phyloP scores from a whole-genome alignment of 2,797 vertebrate species.

The Gymnoscopelus microlampas region DNA sequence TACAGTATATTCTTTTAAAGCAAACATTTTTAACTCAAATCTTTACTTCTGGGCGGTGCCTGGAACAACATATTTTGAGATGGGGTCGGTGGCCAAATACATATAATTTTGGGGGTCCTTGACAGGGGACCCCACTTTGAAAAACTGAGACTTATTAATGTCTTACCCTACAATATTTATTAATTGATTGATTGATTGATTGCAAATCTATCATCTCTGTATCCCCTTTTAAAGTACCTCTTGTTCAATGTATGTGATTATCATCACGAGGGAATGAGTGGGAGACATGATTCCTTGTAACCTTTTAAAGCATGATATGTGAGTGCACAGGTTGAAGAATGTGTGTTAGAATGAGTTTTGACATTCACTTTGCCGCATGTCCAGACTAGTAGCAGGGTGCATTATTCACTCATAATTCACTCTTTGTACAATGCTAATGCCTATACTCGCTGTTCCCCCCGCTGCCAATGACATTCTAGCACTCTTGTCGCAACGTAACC shows the following conservation, averaged over 20 bases:
- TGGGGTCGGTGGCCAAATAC: no score
- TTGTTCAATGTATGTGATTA: conserved; percentile 32
- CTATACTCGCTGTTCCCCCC: conserved; percentile 70
- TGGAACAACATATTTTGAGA: no score
- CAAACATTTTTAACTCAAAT: no score
- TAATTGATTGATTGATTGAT: conserved; percentile 1
- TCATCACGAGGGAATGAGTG: conserved; percentile 65
- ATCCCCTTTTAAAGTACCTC: conserved; percentile 31
- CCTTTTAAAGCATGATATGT: conserved; percentile 83
- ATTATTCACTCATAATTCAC: conserved; percentile 92
- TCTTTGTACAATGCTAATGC: conserved; percentile 87
- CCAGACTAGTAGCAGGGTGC: conserved; percentile 86
- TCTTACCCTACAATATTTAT: no score
- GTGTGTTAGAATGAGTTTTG: conserved; percentile 89
- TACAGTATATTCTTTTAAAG: no score
- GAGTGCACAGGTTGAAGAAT: conserved; percentile 89
- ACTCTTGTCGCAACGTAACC: conserved; percentile 69
- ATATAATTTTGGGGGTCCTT: no score
- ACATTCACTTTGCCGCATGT: conserved; percentile 94
- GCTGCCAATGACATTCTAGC: conserved; percentile 71
- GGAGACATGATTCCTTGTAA: conserved; percentile 67
- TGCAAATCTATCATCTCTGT: conserved; percentile 34
- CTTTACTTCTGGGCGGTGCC: no score
- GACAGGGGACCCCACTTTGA: no score
- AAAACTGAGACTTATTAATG: no score